phyloP scores from a whole-genome alignment of 2,113 vertebrate species.

The Uria aalge region DNA sequence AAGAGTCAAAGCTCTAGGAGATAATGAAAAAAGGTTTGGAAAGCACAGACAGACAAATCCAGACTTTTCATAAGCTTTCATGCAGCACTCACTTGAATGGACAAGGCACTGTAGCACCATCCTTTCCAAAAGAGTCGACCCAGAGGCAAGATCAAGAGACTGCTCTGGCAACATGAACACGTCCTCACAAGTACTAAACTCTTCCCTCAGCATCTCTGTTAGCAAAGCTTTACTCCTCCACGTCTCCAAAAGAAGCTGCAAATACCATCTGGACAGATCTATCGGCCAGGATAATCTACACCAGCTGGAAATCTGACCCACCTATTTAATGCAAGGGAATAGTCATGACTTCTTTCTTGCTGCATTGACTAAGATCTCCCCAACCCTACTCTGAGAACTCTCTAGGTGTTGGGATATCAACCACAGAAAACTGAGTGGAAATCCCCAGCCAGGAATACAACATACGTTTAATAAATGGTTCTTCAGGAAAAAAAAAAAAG shows the following conservation, averaged over 20 bases:
- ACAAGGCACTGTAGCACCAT: not conserved
- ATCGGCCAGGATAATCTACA: not conserved
- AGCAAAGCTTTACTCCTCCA: not conserved
- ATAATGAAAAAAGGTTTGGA: not conserved
- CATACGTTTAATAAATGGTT: constrained; percentile 1
- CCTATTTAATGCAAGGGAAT: not conserved
- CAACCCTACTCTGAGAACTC: not conserved
- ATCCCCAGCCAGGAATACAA: constrained; percentile 36
- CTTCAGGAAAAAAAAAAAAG: not conserved
- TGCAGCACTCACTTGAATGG: not conserved
- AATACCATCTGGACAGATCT: not conserved
- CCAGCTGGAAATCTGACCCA: constrained; percentile 16
- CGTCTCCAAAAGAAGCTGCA: not conserved
- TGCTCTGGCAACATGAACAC: not conserved
- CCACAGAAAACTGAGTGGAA: constrained; percentile 40
- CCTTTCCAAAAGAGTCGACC: not conserved
- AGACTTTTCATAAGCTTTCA: not conserved
- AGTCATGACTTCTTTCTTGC: constrained; percentile 6
- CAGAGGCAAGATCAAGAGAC: not conserved
- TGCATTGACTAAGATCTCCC: not conserved
- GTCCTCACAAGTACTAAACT: not conserved
- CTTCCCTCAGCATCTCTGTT: not conserved
- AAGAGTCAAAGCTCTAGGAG: not conserved
- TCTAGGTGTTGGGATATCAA: not conserved
- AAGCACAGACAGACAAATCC: not conserved